Conservation (phyloP, 2,797 vertebrate species). For the Lithobates pipiens region DNA sequence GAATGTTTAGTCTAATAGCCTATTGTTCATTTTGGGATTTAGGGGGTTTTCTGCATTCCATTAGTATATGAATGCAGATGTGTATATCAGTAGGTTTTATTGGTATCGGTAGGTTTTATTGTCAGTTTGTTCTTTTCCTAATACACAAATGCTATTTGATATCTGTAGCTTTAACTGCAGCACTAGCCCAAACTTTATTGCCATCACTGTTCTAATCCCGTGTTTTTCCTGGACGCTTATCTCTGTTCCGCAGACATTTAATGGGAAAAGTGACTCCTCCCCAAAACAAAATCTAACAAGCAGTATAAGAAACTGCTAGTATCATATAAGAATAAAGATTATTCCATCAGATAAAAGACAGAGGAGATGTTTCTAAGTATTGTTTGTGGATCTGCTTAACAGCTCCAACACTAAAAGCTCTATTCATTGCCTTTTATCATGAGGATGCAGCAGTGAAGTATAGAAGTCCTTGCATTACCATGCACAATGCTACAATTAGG, state of each 20-base stretch:
- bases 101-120: too few relatives aligned
- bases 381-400: not conserved
- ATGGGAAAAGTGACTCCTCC: not conserved
- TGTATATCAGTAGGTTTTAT: too few relatives aligned
- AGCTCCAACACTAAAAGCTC: constrained; percentile 3
- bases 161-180: not conserved
- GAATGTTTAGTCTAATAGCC: too few relatives aligned
- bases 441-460: constrained; percentile 3
- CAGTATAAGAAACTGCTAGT: not conserved
- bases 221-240: not conserved
- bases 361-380: constrained; percentile 10
- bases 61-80: too few relatives aligned
- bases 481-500: constrained; percentile 33
- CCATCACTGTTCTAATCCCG: not conserved
- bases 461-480: not conserved
- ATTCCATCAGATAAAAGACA: not conserved
- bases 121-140: too few relatives aligned
- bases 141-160: not conserved
- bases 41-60: too few relatives aligned
- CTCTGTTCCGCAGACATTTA: not conserved
- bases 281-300: not conserved
- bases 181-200: not conserved
- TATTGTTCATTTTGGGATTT: too few relatives aligned
- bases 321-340: not conserved
- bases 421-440: constrained; percentile 25